These are phyloP conservation scores for Drosophila sp. DNA, from an alignment of 1,140 invertebrate species.

Conservation along the genomic window DNA sequence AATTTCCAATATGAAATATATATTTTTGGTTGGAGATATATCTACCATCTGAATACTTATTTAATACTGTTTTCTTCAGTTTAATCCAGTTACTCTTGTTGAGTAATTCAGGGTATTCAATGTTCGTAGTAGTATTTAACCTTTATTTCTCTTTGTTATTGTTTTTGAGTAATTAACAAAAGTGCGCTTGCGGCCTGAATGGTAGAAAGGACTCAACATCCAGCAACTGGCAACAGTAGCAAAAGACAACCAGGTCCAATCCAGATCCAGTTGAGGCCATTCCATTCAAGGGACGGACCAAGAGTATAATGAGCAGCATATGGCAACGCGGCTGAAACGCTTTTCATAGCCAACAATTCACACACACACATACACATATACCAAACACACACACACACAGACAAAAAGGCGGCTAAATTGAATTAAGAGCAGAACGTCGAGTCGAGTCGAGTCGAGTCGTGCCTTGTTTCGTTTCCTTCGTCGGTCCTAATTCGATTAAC, in stretches of 20 bases:
- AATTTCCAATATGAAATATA: no score
- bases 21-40: no score
- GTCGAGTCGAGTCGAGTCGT: background rate
- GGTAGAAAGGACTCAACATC: slow-evolving; percentile 1
- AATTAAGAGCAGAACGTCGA: slow-evolving; percentile 58
- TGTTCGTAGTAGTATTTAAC: no score
- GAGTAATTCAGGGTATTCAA: no score
- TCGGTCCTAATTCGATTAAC: slow-evolving; percentile 66
- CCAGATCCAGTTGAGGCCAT: background rate
- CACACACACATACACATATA: slow-evolving; percentile 17
- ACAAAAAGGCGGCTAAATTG: slow-evolving; percentile 56
- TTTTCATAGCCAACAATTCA: slow-evolving; percentile 37
- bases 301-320: slow-evolving; percentile 69
- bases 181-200: slow-evolving; percentile 60
- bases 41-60: no score
- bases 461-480: slow-evolving; percentile 25
- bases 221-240: slow-evolving; percentile 1
- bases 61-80: no score
- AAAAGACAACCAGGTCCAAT: background rate
- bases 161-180: slow-evolving; percentile 77
- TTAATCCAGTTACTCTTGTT: no score
- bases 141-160: slow-evolving; percentile 41
- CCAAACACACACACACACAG: slow-evolving; percentile 4
- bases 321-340: slow-evolving; percentile 45
- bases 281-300: slow-evolving; percentile 5